Conservation (phyloP, 1,140 invertebrate species). For the Fopius arisanus region DNA sequence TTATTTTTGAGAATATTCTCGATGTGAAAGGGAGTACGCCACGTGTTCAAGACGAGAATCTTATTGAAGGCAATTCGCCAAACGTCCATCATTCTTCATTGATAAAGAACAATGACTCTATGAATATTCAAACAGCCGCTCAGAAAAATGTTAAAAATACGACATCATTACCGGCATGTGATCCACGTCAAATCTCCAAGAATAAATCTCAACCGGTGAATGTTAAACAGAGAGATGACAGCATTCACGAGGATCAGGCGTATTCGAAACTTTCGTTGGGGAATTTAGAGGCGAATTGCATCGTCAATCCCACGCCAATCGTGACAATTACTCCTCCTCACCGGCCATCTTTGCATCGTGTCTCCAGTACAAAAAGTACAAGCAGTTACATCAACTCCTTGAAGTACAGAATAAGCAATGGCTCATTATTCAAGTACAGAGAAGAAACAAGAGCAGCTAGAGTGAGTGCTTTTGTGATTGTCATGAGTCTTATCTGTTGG, state of each 20-base stretch:
- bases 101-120: background rate
- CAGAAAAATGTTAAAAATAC: background rate
- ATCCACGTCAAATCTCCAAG: background rate
- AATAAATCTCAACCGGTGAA: background rate
- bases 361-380: slow-evolving; percentile 55
- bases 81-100: background rate
- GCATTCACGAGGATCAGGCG: background rate
- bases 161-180: no score
- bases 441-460: slow-evolving; percentile 83
- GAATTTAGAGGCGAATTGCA: background rate
- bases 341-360: slow-evolving; percentile 55
- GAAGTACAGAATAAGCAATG: slow-evolving; percentile 80
- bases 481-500: slow-evolving; percentile 78
- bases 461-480: slow-evolving; percentile 76
- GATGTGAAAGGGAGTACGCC: no score
- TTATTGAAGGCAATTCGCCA: background rate
- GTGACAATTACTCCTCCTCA: slow-evolving; percentile 64
- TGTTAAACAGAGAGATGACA: background rate
- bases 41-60: background rate
- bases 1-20: background rate
- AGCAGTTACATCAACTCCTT: slow-evolving; percentile 74
- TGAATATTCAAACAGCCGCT: background rate
- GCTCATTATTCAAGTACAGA: slow-evolving; percentile 81
- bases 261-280: slow-evolving; percentile 1
- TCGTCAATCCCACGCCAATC: slow-evolving; percentile 44